Evolutionary conservation across 2,797 vertebrate species (phyloP).

Genomic region (Triplophysa yarkandensis): DNA sequence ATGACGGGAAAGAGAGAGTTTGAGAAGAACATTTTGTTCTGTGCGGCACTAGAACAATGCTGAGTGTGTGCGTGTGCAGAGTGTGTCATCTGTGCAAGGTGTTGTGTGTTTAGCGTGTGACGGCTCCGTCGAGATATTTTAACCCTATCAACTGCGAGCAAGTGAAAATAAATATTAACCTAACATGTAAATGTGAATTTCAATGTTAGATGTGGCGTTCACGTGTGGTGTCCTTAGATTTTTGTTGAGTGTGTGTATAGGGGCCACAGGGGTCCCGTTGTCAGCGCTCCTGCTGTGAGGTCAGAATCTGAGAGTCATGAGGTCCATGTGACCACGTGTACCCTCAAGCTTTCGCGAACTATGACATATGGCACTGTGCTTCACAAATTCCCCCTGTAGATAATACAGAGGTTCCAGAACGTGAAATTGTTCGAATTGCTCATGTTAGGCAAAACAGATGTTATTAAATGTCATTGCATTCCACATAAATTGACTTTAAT

Average conservation of each 20-base stretch:
- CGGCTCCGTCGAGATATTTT: not conserved
- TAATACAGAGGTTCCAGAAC: not conserved
- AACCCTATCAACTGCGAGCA: conserved; percentile 7
- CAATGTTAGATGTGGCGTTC: not conserved
- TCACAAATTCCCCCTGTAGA: conserved; percentile 22
- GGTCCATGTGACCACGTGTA: conserved; percentile 43
- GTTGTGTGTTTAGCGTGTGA: not conserved
- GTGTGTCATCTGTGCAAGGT: conserved; percentile 33
- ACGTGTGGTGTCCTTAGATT: not conserved
- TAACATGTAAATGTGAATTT: not conserved
- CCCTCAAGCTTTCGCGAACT: conserved; percentile 18
- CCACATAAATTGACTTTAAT: no score
- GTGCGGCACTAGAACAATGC: conserved; percentile 54
- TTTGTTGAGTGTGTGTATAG: conserved; percentile 7
- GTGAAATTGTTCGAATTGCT: not conserved
- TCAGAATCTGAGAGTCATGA: conserved; percentile 29
- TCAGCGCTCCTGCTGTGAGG: conserved; percentile 48
- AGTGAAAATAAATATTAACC: not conserved
- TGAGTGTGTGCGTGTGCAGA: conserved; percentile 40
- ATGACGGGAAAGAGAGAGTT: conserved; percentile 32
- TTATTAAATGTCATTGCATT: not conserved
- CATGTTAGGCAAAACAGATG: not conserved
- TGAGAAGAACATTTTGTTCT: conserved; percentile 53
- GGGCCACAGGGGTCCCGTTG: conserved; percentile 17
- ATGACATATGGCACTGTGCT: conserved; percentile 45